Conservation (phyloP, 2,888 invertebrate genomes). For the Theretra japonica region DNA sequence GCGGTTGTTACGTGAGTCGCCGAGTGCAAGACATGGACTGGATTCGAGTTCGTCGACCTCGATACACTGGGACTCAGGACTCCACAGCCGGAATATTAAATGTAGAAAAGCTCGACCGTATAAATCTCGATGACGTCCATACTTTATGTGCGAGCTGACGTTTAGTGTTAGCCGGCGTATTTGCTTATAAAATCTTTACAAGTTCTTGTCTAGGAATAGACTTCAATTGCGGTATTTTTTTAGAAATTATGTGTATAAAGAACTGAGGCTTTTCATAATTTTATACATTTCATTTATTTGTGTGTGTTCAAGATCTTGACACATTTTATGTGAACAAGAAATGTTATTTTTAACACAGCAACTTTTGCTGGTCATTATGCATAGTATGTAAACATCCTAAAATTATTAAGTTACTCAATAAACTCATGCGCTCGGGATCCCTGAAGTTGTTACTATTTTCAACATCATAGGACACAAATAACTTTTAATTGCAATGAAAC, state of each 20-base stretch:
- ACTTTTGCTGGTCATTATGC: no score
- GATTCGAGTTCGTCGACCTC: constrained; percentile 78
- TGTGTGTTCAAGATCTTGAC: no score
- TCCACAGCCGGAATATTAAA: constrained; percentile 76
- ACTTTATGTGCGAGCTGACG: constrained; percentile 23
- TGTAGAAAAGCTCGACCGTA: constrained; percentile 30
- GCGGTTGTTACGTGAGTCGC: constrained; percentile 78
- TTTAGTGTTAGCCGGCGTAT: constrained; percentile 25
- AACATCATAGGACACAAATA: neutral
- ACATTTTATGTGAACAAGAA: no score
- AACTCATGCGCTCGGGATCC: neutral
- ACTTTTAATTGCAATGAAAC: neutral
- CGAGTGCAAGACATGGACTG: constrained; percentile 81
- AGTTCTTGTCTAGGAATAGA: neutral
- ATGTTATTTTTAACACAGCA: no score
- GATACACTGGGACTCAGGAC: constrained; percentile 80
- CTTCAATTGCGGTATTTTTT: neutral
- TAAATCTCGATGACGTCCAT: constrained; percentile 22
- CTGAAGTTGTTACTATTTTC: neutral
- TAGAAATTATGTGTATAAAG: neutral
- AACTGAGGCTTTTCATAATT: no score
- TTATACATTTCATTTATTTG: no score
- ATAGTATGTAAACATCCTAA: no score
- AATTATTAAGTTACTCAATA: neutral
- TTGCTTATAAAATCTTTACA: constrained; percentile 12